phyloP scores from a whole-genome alignment of 2,797 vertebrate species.

The Ficedula albicollis region DNA sequence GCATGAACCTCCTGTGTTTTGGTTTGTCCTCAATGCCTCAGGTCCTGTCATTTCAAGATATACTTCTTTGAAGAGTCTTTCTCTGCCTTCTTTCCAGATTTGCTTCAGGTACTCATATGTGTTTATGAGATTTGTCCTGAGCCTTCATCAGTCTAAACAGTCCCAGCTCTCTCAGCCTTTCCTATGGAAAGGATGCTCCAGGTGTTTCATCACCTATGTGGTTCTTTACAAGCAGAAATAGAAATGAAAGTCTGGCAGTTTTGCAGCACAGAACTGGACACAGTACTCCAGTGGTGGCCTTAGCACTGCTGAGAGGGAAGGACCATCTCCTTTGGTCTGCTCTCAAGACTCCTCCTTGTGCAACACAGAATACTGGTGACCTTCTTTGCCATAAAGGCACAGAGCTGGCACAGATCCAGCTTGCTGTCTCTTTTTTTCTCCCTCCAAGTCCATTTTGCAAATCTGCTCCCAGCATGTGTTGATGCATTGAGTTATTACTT shows the following conservation, averaged over 20 bases:
- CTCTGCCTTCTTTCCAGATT: not conserved
- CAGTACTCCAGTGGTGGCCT: rapidly evolving
- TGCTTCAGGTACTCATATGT: not conserved
- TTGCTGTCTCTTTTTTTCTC: not conserved
- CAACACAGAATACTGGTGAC: not conserved
- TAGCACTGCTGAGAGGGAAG: not conserved
- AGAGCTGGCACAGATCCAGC: not conserved
- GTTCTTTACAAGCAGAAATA: not conserved
- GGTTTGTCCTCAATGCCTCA: not conserved
- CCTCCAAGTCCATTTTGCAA: not conserved
- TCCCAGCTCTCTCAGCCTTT: not conserved
- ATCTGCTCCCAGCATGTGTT: not conserved
- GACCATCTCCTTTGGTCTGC: not conserved
- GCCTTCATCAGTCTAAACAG: not conserved
- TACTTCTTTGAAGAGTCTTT: not conserved
- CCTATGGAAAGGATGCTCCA: not conserved
- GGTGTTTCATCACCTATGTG: rapidly evolving
- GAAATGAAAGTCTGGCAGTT: not conserved
- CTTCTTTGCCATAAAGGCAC: not conserved
- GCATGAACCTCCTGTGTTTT: not conserved
- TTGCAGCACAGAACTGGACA: not conserved
- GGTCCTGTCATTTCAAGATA: not conserved
- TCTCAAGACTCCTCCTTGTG: not conserved
- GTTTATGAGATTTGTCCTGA: rapidly evolving
- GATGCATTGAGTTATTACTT: not conserved